Evolutionary conservation across 2,797 vertebrate species (phyloP).

Genomic region (Mus spretus): DNA sequence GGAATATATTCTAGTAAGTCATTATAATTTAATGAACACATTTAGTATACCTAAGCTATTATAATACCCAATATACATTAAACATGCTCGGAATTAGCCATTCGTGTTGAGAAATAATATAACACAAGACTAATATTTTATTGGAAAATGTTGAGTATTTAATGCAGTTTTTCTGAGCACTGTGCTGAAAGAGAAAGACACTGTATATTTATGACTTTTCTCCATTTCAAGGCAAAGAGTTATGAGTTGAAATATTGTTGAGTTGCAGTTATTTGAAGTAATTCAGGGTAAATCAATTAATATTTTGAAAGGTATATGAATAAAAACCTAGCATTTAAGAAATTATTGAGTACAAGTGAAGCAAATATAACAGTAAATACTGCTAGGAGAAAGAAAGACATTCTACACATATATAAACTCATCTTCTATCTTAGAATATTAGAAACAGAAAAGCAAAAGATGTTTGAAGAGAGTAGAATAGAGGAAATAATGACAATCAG

Average conservation of each 20-base stretch:
- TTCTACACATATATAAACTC: background rate
- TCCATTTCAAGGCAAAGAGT: background rate
- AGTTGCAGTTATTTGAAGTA: background rate
- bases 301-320: constrained; percentile 7
- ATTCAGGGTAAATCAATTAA: background rate
- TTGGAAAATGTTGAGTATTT: background rate
- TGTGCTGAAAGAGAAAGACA: background rate
- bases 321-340: background rate
- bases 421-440: background rate
- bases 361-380: background rate
- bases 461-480: background rate
- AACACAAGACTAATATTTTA: background rate
- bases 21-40: background rate
- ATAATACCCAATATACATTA: background rate
- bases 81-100: background rate
- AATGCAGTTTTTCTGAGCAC: background rate
- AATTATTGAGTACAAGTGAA: background rate
- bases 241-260: background rate
- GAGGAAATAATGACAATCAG: background rate
- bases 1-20: too few species aligned
- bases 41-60: background rate
- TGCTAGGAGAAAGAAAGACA: background rate
- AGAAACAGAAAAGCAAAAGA: background rate
- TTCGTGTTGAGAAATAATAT: background rate
- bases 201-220: background rate